Base-by-base conservation (phyloP, 1,140 invertebrate genomes). In the Papilio polyxenes region DNA sequence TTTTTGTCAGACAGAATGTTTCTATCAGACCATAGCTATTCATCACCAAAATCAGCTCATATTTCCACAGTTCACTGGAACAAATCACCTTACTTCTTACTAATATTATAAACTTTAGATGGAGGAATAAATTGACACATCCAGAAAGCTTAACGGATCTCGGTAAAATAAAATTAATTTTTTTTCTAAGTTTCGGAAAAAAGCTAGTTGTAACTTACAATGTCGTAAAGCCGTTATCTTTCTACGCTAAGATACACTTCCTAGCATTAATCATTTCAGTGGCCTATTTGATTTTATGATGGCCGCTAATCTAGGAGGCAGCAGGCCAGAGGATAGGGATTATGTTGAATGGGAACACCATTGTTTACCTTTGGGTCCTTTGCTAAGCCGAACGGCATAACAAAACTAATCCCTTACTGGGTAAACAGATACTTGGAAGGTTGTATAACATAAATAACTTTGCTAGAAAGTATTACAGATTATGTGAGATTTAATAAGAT, bases 381-480 rank as follows among this genome's bases (percentile, higher is more conserved):
- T 40, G 11, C 37, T 72, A 72, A 72, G 65, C 31, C 65, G 65
- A 31, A 72, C 65, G 65, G 65, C 65, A 72, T 72, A 31, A 72
- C 65, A 72, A 72, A 72, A 72, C 65, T 72, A 72, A 72, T 72
- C 65, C 31, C 31, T 72, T 72, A 72, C 31, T 10, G 65, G 65
- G 65, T 72, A 72, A 72, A 72, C 65, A 72, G 65, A 72, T 72
- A 72, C 65, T 72, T 72, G 40, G 65, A 72, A 72, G 65, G 65
- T 72, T 65, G 62, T 65, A 72, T 72, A 40, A 72, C 31, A 72
- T 72, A 72, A 72, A 72, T 37, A 37, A 65, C 31, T 72, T 20
- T 40, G 31, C 23, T 37, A 37, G 11, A 72, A 72, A 72, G 31
- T 37, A 72, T 72, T 72, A 31, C 65, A 13, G 65, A 72, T 72